Evolutionary conservation across 1,140 invertebrate species (phyloP).

Genomic region (Trinorchestia longiramus): DNA sequence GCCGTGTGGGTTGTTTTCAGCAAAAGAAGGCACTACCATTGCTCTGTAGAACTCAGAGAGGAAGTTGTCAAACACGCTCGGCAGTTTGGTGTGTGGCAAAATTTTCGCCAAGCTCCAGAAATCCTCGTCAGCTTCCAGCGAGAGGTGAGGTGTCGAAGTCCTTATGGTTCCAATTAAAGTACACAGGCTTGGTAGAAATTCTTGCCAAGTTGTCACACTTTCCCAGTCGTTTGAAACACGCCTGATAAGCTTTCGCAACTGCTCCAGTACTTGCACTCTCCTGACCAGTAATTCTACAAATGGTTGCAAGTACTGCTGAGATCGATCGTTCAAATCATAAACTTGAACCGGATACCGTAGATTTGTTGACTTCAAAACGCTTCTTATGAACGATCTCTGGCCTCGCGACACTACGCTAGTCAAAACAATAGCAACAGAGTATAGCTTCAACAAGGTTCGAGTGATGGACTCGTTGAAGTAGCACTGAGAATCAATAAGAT

Average conservation of each 20-base stretch:
- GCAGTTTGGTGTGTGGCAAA: neutral
- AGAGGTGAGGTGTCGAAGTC: neutral
- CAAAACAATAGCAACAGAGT: neutral
- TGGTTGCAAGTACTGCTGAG: neutral
- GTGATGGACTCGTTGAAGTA: constrained; percentile 1
- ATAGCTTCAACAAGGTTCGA: neutral
- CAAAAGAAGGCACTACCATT: neutral
- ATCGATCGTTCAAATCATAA: neutral
- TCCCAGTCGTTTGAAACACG: neutral
- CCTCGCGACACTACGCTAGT: neutral
- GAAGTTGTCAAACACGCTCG: neutral
- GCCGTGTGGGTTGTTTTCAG: neutral
- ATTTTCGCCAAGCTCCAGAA: neutral
- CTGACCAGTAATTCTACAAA: neutral
- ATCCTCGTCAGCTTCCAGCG: neutral
- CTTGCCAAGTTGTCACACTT: neutral
- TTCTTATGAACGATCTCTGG: neutral
- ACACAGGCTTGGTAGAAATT: neutral
- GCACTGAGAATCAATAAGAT: neutral
- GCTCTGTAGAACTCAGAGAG: constrained; percentile 25
- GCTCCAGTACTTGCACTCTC: neutral
- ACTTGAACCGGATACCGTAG: neutral
- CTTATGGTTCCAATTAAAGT: constrained; percentile 3
- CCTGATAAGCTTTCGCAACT: neutral
- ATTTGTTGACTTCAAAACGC: neutral